These are phyloP conservation scores for Parnassius orleans DNA, from an alignment of 2,888 invertebrate genomes.

Conservation along the genomic window DNA sequence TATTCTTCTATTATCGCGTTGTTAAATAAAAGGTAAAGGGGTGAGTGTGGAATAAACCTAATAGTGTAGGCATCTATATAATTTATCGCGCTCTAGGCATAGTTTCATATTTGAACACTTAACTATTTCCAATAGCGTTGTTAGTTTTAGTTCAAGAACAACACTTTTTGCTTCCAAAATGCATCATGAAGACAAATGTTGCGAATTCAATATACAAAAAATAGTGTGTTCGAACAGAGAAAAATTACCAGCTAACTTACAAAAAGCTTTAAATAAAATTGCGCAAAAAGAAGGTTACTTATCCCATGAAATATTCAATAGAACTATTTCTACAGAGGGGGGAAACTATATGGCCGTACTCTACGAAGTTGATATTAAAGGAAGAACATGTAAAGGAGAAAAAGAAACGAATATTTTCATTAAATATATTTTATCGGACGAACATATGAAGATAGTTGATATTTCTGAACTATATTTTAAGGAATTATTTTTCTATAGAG, in stretches of 20 bases:
- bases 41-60: too few species aligned
- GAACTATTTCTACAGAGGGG: constrained; percentile 42
- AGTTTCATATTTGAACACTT: too few species aligned
- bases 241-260: constrained; percentile 29
- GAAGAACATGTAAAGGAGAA: constrained; percentile 40
- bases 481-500: constrained; percentile 45
- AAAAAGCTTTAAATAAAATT: constrained; percentile 38
- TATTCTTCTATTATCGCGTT: too few species aligned
- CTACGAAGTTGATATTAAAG: constrained; percentile 48
- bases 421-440: constrained; percentile 40
- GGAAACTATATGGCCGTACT: constrained; percentile 49
- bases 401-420: constrained; percentile 52
- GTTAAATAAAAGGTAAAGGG: too few species aligned
- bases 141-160: too few species aligned
- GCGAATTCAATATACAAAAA: constrained; percentile 11
- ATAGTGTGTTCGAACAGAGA: constrained; percentile 12
- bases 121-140: too few species aligned
- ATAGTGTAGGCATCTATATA: too few species aligned
- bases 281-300: constrained; percentile 38
- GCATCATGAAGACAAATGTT: constrained; percentile 19
- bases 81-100: too few species aligned
- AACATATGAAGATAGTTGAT: constrained; percentile 34
- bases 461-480: constrained; percentile 38
- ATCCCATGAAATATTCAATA: constrained; percentile 35
- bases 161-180: too few species aligned